phyloP scores from a whole-genome alignment of 1,140 invertebrate species.

The Ephestia elutella region DNA sequence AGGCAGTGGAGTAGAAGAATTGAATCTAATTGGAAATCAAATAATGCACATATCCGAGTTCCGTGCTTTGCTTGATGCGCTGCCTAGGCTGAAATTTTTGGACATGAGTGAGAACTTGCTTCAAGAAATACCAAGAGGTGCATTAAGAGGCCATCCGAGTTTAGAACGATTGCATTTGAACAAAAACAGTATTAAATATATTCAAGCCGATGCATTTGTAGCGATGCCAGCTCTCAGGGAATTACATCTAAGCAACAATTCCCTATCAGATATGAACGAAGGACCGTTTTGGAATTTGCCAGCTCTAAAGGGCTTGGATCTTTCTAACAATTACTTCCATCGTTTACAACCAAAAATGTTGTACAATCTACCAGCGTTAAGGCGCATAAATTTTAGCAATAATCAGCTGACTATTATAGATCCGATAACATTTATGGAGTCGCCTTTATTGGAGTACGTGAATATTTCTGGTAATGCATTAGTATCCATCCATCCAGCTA shows the following conservation, averaged over 20 bases:
- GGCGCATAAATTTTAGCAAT: slow-evolving; percentile 85
- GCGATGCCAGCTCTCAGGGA: slow-evolving; percentile 88
- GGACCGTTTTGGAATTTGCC: slow-evolving; percentile 88
- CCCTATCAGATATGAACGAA: slow-evolving; percentile 78
- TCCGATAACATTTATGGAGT: slow-evolving; percentile 81
- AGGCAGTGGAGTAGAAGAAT: slow-evolving; percentile 82
- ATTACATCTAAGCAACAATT: slow-evolving; percentile 86
- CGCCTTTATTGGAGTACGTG: slow-evolving; percentile 82
- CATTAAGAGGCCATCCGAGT: slow-evolving; percentile 83
- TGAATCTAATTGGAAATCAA: slow-evolving; percentile 84
- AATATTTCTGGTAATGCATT: slow-evolving; percentile 86
- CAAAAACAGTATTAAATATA: slow-evolving; percentile 82
- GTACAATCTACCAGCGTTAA: slow-evolving; percentile 82
- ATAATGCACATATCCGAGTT: slow-evolving; percentile 83
- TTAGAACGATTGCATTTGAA: slow-evolving; percentile 87
- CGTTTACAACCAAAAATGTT: slow-evolving; percentile 82
- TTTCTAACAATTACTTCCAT: slow-evolving; percentile 84
- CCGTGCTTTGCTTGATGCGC: slow-evolving; percentile 81
- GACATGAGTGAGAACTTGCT: slow-evolving; percentile 86
- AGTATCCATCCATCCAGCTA: slow-evolving; percentile 79
- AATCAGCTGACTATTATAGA: slow-evolving; percentile 84
- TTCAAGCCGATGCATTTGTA: slow-evolving; percentile 84
- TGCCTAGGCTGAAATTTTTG: slow-evolving; percentile 84
- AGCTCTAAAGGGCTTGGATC: slow-evolving; percentile 85
- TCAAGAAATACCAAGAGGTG: slow-evolving; percentile 82